Evolutionary conservation across 2,797 vertebrate species (phyloP), one percentile per base, ranked within the genome.

Genomic region (Anisognathus igniventris): DNA sequence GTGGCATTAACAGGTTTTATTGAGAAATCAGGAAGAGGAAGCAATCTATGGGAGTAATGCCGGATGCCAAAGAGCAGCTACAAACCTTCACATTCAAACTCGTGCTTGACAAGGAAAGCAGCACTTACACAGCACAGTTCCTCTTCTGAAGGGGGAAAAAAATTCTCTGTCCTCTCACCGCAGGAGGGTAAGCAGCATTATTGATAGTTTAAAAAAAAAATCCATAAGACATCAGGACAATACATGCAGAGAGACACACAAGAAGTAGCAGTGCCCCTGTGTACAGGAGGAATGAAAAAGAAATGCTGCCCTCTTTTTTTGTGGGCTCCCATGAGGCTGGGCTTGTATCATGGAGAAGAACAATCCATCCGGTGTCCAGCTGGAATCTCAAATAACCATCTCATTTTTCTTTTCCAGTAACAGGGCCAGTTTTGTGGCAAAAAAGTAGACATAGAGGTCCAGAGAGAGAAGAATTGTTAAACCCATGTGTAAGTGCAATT

Each of bases 331-430:
- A 44, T 0, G 57, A 88, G 82, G 31, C 47, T 92, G 91, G 31
- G 14, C 81, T 93, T 90, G 54, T 90, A 58, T 83, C 66, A 10
- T 5, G 14, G 58, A 84, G 61, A 86, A 93, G 53, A 96, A 91
- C 91, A 96, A 95, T 77, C 54, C 66, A 62, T 72, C 88, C 8
- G 0, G 70, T 92, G 79, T 90, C 88, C 66, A 84, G 82, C 47
- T 91, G 87, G 51, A 93, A 86, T 96, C 90, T 93, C 92, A 71
- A 92, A 90, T 75, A 92, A 72, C 73, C 54, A 53, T 70, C 70
- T 95, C 31, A 54, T 86, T 91, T 92, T 92, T 80, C 81, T 85
- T 92, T 90, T 92, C 82, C 70, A 86, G 44, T 70, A 91, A 73
- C 2, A 2, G 47, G 64, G 66, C 73, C 75, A 91, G 58, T 66